Base-by-base conservation (phyloP, 2,113 vertebrate species). In the Catharus minimus region DNA sequence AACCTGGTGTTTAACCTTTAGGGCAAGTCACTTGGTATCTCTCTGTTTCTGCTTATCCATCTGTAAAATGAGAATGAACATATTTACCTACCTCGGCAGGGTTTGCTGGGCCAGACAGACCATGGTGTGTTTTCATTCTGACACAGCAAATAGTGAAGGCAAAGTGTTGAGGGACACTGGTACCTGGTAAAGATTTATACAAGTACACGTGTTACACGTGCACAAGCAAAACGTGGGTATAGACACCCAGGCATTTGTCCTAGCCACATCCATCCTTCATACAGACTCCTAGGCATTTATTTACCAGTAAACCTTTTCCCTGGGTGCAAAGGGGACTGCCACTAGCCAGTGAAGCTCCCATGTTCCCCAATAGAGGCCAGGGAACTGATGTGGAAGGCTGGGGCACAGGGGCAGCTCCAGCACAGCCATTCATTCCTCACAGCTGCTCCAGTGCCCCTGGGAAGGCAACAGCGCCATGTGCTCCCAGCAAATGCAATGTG, bases 21-120 rank as follows among this genome's bases (percentile, higher is more conserved):
- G 86, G 92, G 92, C 86, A 93, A 92, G 89, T 79, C 73, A 75
- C 74, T 95, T 61, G 86, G 73, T 92, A 86, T 89, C 83, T 90
- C 90, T 62, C 69, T 94, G 86, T 95, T 84, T 96, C 86, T 88
- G 93, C 83, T 90, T 95, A 96, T 82, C 93, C 88, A 86, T 92
- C 95, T 95, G 94, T 91, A 91, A 96, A 96, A 96, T 41, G 73
- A 94, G 92, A 93, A 86, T 2, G 80, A 95, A 74, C 88, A 72
- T 94, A 94, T 91, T 94, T 95, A 95, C 90, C 88, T 83, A 88
- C 69, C 82, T 71, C 57, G 49, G 62, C 88, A 77, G 93, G 69
- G 80, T 77, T 94, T 89, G 90, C 87, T 43, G 62, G 79, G 64
- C 61, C 2, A 0, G 65, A 52, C 92, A 67, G 44, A 65, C 46